A percentile compares a stretch with the other conserved stretches of the same genome.
Conservation (phyloP, 1,140 invertebrate genomes). For the Latrodectus geometricus region DNA sequence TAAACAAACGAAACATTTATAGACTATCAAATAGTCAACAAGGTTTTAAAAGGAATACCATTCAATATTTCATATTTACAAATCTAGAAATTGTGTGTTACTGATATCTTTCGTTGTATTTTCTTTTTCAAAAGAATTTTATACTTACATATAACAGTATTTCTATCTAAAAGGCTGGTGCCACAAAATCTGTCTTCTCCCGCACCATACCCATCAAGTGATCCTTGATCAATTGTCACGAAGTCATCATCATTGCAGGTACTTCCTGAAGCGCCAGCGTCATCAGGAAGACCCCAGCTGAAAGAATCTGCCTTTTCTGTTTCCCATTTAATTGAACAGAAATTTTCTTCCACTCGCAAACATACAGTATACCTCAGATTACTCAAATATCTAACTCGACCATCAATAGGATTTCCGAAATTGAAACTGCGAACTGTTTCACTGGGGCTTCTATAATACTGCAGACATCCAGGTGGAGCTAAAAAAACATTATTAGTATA, state of each 20-base stretch:
- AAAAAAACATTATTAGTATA: not conserved
- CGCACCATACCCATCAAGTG: conserved; percentile 62
- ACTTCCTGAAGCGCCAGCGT: conserved; percentile 68
- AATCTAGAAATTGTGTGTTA: too few relatives aligned
- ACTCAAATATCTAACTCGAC: conserved; percentile 80
- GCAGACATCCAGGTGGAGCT: conserved; percentile 65
- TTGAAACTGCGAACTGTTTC: conserved; percentile 74
- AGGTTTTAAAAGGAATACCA: too few relatives aligned
- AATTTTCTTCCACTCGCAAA: conserved; percentile 84
- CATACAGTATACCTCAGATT: conserved; percentile 91
- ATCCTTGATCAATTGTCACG: conserved; percentile 85
- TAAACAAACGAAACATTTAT: too few relatives aligned
- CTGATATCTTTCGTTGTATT: too few relatives aligned
- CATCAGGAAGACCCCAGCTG: conserved; percentile 60
- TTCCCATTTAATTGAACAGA: conserved; percentile 78
- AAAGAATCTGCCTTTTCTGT: conserved; percentile 64
- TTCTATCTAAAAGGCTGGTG: conserved; percentile 63
- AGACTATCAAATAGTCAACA: too few relatives aligned
- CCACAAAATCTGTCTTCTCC: conserved; percentile 65
- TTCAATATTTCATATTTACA: too few relatives aligned
- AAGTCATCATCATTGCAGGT: conserved; percentile 88
- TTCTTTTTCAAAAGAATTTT: too few relatives aligned
- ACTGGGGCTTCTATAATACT: conserved; percentile 64
- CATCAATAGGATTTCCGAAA: conserved; percentile 70
- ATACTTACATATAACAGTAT: conserved; percentile 65